Percentiles rank a stretch among this genome's conserved stretches.
Evolutionary conservation across 2,888 invertebrate species (phyloP).

Genomic region (Dryobotodes eremita): DNA sequence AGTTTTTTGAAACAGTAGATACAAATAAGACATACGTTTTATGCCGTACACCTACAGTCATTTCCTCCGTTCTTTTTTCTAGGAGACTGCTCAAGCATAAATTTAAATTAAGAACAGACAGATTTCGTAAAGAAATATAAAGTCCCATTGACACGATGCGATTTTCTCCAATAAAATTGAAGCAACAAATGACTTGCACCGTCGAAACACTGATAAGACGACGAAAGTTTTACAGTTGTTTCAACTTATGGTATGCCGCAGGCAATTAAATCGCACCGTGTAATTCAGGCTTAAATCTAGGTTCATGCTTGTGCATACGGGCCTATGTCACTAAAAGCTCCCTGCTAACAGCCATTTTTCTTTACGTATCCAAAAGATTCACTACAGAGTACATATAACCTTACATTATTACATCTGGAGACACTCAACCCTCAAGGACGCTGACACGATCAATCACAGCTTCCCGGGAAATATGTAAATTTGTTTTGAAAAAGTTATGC

Average conservation of each 20-base stretch:
- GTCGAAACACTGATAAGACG: not conserved
- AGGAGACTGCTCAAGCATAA: not conserved
- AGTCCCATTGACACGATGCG: not conserved
- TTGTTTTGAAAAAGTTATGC: slow-evolving; percentile 84
- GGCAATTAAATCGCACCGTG: not conserved
- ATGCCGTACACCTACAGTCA: not conserved
- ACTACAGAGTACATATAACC: not conserved
- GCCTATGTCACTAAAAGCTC: no score
- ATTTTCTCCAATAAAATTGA: not conserved
- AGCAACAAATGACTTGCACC: not conserved
- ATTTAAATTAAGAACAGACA: not conserved
- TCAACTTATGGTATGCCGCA: not conserved
- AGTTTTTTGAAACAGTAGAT: slow-evolving; percentile 28
- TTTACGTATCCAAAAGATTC: not conserved
- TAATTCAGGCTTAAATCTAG: not conserved
- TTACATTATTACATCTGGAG: slow-evolving; percentile 18
- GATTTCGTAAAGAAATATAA: not conserved
- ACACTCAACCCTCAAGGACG: slow-evolving; percentile 52
- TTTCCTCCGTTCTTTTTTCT: not conserved
- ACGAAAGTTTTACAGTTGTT: not conserved
- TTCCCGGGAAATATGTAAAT: slow-evolving; percentile 82
- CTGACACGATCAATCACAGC: slow-evolving; percentile 77
- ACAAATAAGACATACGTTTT: slow-evolving; percentile 3
- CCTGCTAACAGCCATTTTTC: not conserved
- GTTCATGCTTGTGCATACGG: not conserved